These are phyloP conservation scores for Drosophila ohnishii DNA, from an alignment of 1,140 invertebrate genomes.

Conservation along the genomic window DNA sequence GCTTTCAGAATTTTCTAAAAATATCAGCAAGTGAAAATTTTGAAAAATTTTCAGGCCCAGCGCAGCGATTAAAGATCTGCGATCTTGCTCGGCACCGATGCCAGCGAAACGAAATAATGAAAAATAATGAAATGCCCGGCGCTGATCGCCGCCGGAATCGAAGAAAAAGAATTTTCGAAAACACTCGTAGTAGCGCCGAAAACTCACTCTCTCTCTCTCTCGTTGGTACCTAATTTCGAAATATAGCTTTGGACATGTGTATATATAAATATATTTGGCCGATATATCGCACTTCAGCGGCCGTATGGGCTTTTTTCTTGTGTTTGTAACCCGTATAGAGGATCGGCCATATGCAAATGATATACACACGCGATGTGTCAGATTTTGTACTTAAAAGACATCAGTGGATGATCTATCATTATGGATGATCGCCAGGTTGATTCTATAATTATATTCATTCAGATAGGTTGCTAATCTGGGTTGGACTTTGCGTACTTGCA, in stretches of 20 bases:
- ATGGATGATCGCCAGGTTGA: neutral
- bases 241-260: constrained; percentile 23
- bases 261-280: constrained; percentile 34
- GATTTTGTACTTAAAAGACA: constrained; percentile 24
- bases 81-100: constrained; percentile 32
- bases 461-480: neutral
- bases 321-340: constrained; percentile 29
- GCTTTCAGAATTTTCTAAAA: constrained; percentile 71
- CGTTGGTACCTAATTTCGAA: constrained; percentile 33
- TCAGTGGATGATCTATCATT: constrained; percentile 21
- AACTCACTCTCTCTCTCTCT: constrained; percentile 10
- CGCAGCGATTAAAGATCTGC: constrained; percentile 20
- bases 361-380: constrained; percentile 9
- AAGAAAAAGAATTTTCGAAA: constrained; percentile 43
- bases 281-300: constrained; percentile 28
- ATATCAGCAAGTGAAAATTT: constrained; percentile 74
- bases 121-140: constrained; percentile 50
- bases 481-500: neutral
- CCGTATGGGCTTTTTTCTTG: constrained; percentile 21
- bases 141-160: constrained; percentile 26
- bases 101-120: constrained; percentile 50
- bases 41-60: constrained; percentile 56
- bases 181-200: constrained; percentile 32
- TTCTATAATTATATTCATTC: neutral
- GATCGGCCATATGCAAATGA: constrained; percentile 1